These are phyloP conservation scores for Rhabdornis inornatus DNA, from an alignment of 2,113 vertebrate species.

Conservation along the genomic window DNA sequence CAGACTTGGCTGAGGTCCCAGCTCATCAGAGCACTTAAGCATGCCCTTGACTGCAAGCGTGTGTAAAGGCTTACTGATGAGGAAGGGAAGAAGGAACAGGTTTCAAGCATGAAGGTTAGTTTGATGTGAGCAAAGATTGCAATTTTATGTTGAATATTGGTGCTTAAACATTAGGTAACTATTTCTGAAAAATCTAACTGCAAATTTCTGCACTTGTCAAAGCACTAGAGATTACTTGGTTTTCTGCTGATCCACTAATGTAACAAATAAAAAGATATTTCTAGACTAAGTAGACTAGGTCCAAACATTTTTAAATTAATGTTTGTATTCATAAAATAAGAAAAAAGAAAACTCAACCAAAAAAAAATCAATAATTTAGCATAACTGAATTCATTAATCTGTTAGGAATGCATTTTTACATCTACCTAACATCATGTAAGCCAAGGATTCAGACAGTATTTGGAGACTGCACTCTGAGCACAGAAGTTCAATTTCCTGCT, in stretches of 20 bases:
- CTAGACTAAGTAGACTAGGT: background rate
- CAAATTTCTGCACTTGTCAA: background rate
- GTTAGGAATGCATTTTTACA: background rate
- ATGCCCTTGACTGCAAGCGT: background rate
- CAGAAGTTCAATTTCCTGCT: background rate
- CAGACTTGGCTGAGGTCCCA: slow-evolving; percentile 16
- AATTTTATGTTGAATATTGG: background rate
- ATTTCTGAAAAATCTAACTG: background rate
- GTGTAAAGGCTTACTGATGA: background rate
- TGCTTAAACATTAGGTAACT: background rate
- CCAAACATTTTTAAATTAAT: background rate
- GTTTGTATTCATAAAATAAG: background rate
- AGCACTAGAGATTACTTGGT: background rate
- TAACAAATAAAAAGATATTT: background rate
- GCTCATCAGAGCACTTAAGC: slow-evolving; percentile 19
- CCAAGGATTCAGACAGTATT: background rate
- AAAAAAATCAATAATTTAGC: background rate
- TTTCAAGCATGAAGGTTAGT: background rate
- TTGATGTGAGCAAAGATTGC: background rate
- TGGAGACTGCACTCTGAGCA: background rate
- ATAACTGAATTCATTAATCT: background rate
- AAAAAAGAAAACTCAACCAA: background rate
- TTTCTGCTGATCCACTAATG: background rate
- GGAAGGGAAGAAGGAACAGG: background rate
- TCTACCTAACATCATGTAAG: background rate